Evolutionary conservation across 2,113 vertebrate species (phyloP), one percentile per base, ranked within the genome.

Genomic region (Thryonomys swinderianus): DNA sequence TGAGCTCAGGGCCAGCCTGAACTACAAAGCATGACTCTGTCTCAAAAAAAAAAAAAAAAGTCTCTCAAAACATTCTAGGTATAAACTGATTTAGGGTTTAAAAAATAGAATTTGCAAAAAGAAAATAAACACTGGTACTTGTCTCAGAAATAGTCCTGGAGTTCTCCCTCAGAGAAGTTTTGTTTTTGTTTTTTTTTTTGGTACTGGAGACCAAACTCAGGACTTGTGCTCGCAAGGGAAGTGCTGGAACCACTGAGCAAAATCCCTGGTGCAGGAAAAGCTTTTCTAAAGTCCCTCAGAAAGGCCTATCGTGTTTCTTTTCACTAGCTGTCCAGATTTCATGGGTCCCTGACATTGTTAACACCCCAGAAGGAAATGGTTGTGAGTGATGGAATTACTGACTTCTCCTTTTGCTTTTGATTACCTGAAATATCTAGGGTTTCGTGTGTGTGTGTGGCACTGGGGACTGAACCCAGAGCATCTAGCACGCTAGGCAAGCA

Each of bases 381-480:
- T 93, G 7, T 48, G 37, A 83, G 5, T 81, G 57, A 66, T 76
- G 25, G 20, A 45, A 62, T 78, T 48, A 32, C 13, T 25, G 55
- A 17, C 37, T 40, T 76, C 20, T 84, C 4, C 45, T 59, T 37
- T 83, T 32, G 20, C 27, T 86, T 82, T 79, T 61, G n/a, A 62
- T 87, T 87, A 90, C 37, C 32, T 88, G 69, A 95, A 95, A 40
- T 90, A 20, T 57, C 37, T 83, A 30, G 51, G 32, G 37, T 83
- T 62, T 83, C 30, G 25, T 32, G 20, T 53, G 25, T 32, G 20
- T 53, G 18, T 64, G 40, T 45, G 42, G 3, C 45, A 8, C 34
- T 79, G 40, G 37, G 40, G 8, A 40, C 59, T 79, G 45, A 66
- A 59, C 51, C 32, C 25, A 48, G 62, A 25, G 32, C 7, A 5